phyloP scores from a whole-genome alignment of 2,797 vertebrate genomes.

The Eulemur rubriventer region DNA sequence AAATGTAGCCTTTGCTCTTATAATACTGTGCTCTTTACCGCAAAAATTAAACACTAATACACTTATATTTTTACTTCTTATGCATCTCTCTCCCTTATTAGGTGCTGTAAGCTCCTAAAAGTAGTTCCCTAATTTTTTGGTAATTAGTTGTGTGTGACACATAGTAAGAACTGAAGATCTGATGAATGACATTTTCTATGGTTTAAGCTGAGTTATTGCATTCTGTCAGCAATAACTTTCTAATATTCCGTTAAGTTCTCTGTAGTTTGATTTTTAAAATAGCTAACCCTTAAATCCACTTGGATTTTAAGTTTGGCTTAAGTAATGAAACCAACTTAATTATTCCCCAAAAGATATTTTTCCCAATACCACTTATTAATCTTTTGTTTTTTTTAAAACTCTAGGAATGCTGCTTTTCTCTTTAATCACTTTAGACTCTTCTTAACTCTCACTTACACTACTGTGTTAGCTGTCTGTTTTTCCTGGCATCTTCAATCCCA shows the following conservation, averaged over 20 bases:
- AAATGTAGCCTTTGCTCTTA: neutral
- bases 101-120: neutral
- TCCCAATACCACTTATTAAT: neutral
- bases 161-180: neutral
- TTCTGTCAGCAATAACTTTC: neutral
- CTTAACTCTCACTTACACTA: neutral
- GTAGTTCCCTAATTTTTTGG: neutral
- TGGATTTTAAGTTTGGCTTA: neutral
- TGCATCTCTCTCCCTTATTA: neutral
- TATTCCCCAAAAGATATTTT: neutral
- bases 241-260: neutral
- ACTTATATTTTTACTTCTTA: neutral
- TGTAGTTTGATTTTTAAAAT: neutral
- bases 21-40: neutral
- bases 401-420: neutral
- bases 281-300: neutral
- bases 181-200: neutral
- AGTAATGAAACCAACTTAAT: neutral
- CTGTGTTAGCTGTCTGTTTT: neutral
- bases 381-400: neutral
- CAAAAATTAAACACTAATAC: neutral
- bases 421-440: neutral
- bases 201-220: neutral
- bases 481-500: neutral
- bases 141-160: neutral